Base-by-base conservation (phyloP, 2,888 invertebrate species). In the Mycalesis mineus region DNA sequence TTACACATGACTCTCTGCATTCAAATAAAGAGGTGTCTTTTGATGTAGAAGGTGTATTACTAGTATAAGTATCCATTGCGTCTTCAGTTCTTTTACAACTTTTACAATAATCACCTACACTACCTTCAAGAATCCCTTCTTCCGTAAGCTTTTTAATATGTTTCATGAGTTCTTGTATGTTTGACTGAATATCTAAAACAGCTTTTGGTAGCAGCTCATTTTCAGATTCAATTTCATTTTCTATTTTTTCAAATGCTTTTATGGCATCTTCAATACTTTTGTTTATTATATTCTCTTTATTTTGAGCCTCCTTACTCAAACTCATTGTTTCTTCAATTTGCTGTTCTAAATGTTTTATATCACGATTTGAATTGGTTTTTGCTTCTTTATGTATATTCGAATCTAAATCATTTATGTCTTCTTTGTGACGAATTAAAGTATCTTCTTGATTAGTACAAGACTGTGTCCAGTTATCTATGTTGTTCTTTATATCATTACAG, bases 231-330 rank as follows among this genome's bases (percentile, higher is more conserved):
- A 58, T 57, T 47, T 62, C 62, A 29, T 55, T 60, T 61, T 72
- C 76, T n/a, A 77, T 63, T 49, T 67, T 58, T 57, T 73, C 64
- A 61, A 77, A 78, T n/a, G 66, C 63, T 59, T 65, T 62, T 11
- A 80, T 69, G 29, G 77, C 74, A 7, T 68, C 57, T 14, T 77
- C 73, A 31, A 74, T 53, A 36, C 69, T 75, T 0, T 64, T 63
- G 0, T 68, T 33, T 6, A 33, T 58, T 17, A 74, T 57, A 5
- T 75, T 50, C 8, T 75, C 73, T 48, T 63, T 65, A 13, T 68
- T 45, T 62, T 72, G 71, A 1, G 69, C 71, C 63, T 69, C 63
- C 54, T 63, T 68, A 28, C 71, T 70, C 11, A 75, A 44, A 31
- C 61, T 56, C 50, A 76, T 70, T 3, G 72, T 69, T 33, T 70